These are phyloP conservation scores for Chaetura pelagica DNA, from an alignment of 2,113 vertebrate genomes.

Conservation along the genomic window DNA sequence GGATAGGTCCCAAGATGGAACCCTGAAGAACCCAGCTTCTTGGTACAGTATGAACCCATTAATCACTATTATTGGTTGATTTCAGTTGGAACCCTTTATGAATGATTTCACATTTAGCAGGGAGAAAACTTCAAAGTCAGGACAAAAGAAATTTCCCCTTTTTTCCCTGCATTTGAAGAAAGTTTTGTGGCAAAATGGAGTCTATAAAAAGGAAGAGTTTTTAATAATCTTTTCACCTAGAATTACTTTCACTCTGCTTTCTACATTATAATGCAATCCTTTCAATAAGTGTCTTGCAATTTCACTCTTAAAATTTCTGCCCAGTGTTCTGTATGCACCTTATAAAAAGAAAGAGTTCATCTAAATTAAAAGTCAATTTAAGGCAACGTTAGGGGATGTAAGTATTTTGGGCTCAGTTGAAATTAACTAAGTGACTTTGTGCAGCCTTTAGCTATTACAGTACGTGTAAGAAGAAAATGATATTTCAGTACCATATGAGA, in stretches of 20 bases:
- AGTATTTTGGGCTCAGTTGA: background rate
- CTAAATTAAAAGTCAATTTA: background rate
- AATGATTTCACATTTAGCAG: background rate
- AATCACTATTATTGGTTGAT: background rate
- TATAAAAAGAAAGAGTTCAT: background rate
- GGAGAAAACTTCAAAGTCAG: background rate
- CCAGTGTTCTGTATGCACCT: background rate
- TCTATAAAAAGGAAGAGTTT: background rate
- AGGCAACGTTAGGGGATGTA: background rate
- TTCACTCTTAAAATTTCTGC: background rate
- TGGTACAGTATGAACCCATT: background rate
- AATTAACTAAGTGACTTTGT: background rate
- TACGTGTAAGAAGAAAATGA: background rate
- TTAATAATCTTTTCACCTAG: background rate
- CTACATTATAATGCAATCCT: background rate
- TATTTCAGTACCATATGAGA: background rate
- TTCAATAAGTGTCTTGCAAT: background rate
- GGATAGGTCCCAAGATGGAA: background rate
- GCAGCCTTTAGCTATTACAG: background rate
- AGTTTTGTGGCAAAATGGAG: background rate
- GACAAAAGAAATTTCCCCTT: background rate
- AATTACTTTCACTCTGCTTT: background rate
- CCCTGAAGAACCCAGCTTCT: background rate
- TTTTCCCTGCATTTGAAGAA: background rate
- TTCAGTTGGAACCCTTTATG: background rate